Conservation (phyloP, 37 sponge, comb jelly and placozoan genomes). For the Haliclona indistincta region DNA sequence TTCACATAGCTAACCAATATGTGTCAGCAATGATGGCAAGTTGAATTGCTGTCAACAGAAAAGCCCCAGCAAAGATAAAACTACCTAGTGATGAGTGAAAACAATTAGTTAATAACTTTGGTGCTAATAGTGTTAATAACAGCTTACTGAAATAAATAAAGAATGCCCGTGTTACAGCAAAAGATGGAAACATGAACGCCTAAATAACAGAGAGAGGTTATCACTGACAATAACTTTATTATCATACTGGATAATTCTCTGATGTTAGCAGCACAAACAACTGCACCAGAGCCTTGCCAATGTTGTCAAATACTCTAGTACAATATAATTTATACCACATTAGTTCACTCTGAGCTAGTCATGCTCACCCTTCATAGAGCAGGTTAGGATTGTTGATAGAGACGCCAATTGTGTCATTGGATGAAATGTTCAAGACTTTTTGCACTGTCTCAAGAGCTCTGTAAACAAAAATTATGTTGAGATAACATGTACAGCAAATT, state of each 20-base stretch:
- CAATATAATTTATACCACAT: background rate
- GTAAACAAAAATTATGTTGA: too few relatives aligned
- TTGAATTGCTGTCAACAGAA: slow-evolving; percentile 63
- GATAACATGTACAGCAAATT: too few relatives aligned
- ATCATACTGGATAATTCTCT: slow-evolving; percentile 82
- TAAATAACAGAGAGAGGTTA: background rate
- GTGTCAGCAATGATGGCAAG: slow-evolving; percentile 80
- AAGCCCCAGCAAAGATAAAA: slow-evolving; percentile 70
- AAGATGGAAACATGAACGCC: slow-evolving; percentile 28
- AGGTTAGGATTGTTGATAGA: background rate
- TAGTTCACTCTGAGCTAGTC: background rate
- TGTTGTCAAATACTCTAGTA: slow-evolving; percentile 60
- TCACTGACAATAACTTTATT: background rate
- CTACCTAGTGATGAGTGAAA: slow-evolving; percentile 38
- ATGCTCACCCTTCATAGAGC: slow-evolving; percentile 31
- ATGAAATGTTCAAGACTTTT: too few relatives aligned
- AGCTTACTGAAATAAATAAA: slow-evolving; percentile 21
- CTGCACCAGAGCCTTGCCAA: slow-evolving; percentile 39
- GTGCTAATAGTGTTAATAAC: too few relatives aligned
- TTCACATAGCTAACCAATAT: slow-evolving; percentile 70
- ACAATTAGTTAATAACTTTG: too few relatives aligned
- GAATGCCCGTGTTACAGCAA: background rate
- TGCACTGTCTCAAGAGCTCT: too few relatives aligned
- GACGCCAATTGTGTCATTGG: too few relatives aligned
- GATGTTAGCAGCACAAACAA: slow-evolving; percentile 74